Evolutionary conservation across 1,140 invertebrate genomes (phyloP), one percentile per base, ranked within the genome.

Genomic region (Pseudomyrmex pallidus): DNA sequence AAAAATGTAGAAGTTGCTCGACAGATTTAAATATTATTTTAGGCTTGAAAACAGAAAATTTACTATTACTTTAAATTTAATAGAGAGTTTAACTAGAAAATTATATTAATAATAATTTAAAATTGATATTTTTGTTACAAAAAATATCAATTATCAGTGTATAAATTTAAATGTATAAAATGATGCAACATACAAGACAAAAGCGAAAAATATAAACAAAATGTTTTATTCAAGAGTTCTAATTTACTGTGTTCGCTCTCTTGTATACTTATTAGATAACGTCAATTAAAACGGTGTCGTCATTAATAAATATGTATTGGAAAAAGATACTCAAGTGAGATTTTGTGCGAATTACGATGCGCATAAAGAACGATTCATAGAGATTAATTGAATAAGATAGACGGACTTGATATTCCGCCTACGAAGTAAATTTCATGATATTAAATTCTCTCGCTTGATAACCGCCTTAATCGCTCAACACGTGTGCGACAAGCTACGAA

Each of bases 211-310:
- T 44, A 17, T 54, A 35, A 13, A 20, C 74, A 74, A 66, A 54
- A 76, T 35, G 17, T 62, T 50, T 74, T 22, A 22, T 61, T 48
- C 57, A 22, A 44, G 59, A 46, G 7, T 8, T 54, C 15, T 66
- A 67, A 77, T 66, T 77, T 77, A 77, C 67, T 67, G 17, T n/a
- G n/a, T n/a, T 25, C 25, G 25, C 48, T n/a, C 2, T 54, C 15
- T 48, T 48, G 12, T 15, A 48, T 67, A 35, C 54, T 67, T 77
- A 74, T 62, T 44, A 76, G 74, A 76, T 76, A 76, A 66, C 48
- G n/a, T 15, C 22, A 62, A 76, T 76, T 67, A 67, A 76, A 64
- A 66, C 17, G 22, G 12, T 46, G 12, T 12, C 25, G 48, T 3
- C 22, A n/a, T 59, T 13, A 35, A 64, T 64, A 54, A 10, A 35